phyloP scores from a whole-genome alignment of 2,888 invertebrate species.

The Hemicrepidius hirtus region DNA sequence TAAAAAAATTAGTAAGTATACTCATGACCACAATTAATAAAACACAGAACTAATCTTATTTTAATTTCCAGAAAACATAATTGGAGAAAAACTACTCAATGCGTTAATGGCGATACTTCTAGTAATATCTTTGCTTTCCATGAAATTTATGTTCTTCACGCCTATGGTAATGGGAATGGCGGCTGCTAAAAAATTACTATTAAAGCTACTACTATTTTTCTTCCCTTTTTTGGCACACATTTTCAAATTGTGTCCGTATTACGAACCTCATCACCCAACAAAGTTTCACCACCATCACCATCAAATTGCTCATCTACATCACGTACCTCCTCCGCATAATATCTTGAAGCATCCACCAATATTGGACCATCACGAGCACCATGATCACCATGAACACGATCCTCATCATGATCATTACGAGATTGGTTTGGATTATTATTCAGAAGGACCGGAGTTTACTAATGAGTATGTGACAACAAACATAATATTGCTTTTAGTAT shows the following conservation, averaged over 20 bases:
- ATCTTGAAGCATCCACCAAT: slow-evolving; percentile 49
- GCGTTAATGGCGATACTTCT: slow-evolving; percentile 85
- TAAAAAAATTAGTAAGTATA: slow-evolving; percentile 83
- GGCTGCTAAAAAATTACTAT: slow-evolving; percentile 88
- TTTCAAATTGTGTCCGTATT: slow-evolving; percentile 90
- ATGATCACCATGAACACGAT: slow-evolving; percentile 8
- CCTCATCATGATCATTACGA: slow-evolving; percentile 25
- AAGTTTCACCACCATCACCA: slow-evolving; percentile 90
- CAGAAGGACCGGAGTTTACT: slow-evolving; percentile 56
- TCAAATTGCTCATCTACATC: slow-evolving; percentile 86
- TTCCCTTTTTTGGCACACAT: slow-evolving; percentile 89
- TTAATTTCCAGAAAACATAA: slow-evolving; percentile 81
- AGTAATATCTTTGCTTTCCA: slow-evolving; percentile 85
- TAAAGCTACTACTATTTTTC: slow-evolving; percentile 86
- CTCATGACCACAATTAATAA: neutral
- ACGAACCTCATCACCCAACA: slow-evolving; percentile 81
- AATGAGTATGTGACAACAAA: slow-evolving; percentile 40
- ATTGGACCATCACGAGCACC: neutral
- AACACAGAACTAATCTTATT: neutral
- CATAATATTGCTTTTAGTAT: no score
- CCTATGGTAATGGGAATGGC: slow-evolving; percentile 87
- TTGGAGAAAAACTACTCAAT: slow-evolving; percentile 82
- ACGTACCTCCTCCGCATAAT: slow-evolving; percentile 71
- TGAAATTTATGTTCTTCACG: slow-evolving; percentile 86
- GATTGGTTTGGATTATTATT: slow-evolving; percentile 57